phyloP scores from a whole-genome alignment of 2,113 vertebrate genomes.

The Petromus typicus region DNA sequence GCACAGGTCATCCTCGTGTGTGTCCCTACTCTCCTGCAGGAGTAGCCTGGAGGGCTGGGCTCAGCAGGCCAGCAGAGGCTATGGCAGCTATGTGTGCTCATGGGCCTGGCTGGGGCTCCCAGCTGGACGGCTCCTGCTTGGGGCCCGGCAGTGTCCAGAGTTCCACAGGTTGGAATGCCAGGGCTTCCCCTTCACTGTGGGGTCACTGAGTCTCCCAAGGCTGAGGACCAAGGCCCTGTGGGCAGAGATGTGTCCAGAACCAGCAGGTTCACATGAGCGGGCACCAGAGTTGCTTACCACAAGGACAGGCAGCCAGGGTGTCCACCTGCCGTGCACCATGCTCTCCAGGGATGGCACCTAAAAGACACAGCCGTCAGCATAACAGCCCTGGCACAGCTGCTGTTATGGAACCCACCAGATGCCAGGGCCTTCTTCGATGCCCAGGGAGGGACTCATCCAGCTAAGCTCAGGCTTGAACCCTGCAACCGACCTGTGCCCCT shows the following conservation, averaged over 20 bases:
- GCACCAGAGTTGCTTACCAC: constrained; percentile 89
- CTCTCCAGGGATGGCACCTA: constrained; percentile 86
- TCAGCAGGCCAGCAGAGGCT: neutral
- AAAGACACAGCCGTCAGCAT: constrained; percentile 69
- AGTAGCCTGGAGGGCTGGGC: neutral
- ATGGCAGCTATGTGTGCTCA: neutral
- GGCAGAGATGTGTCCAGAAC: no score
- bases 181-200: neutral
- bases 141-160: neutral
- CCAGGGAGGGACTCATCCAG: neutral
- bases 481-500: neutral
- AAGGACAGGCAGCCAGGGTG: constrained; percentile 90
- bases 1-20: accelerated
- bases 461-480: neutral
- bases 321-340: constrained; percentile 90
- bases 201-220: neutral
- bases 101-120: neutral
- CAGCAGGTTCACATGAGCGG: accelerated
- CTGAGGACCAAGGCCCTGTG: neutral
- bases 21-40: no score
- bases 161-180: neutral
- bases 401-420: neutral
- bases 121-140: neutral
- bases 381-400: accelerated
- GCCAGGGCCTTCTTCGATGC: neutral